These are phyloP conservation scores for Pomacea maculata DNA, from an alignment of 1,140 invertebrate species.

Conservation along the genomic window DNA sequence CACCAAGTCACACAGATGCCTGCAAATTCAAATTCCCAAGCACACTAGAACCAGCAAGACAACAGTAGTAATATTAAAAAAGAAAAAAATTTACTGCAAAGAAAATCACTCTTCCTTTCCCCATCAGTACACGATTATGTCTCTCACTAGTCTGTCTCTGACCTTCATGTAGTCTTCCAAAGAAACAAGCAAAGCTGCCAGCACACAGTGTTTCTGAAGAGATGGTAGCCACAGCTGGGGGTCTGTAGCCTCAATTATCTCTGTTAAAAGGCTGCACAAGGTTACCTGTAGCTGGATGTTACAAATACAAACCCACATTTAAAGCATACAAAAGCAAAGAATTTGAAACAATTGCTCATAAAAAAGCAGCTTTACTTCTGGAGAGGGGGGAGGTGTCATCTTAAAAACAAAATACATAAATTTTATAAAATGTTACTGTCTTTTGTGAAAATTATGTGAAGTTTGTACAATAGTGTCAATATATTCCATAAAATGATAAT, in stretches of 20 bases:
- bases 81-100: too few species aligned
- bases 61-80: background rate
- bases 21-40: background rate
- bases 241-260: conserved; percentile 45
- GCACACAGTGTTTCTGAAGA: conserved; percentile 49
- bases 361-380: background rate
- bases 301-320: background rate
- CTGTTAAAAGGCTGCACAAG: conserved; percentile 48
- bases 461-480: too few species aligned
- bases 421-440: too few species aligned
- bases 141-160: background rate
- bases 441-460: too few species aligned
- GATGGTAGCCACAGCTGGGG: conserved; percentile 43
- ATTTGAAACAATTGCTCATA: background rate
- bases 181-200: conserved; percentile 47
- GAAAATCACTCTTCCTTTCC: too few species aligned
- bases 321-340: background rate
- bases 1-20: background rate
- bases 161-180: conserved; percentile 56
- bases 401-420: background rate
- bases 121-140: too few species aligned
- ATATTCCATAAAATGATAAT: too few species aligned
- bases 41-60: background rate
- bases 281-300: conserved; percentile 48
- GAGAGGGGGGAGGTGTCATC: background rate